Percentiles rank a stretch among this genome's conserved stretches.
phyloP scores from a whole-genome alignment of 2,888 invertebrate genomes.

The Quadroppia sp. region DNA sequence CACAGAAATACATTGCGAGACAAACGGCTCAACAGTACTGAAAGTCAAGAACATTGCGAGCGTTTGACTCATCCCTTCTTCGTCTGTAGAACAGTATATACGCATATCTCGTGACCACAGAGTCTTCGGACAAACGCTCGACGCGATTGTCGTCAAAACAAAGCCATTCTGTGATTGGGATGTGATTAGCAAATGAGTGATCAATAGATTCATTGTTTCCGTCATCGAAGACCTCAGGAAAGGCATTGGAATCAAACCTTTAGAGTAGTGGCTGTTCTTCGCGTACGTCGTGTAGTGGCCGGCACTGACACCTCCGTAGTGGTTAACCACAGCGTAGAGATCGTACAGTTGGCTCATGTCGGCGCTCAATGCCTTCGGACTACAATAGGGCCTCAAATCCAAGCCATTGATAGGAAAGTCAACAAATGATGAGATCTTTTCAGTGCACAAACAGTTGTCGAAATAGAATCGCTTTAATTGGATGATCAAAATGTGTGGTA shows the following conservation, averaged over 20 bases:
- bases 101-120: constrained; percentile 50
- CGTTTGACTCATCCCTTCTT: constrained; percentile 38
- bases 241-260: not conserved
- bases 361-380: constrained; percentile 25
- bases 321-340: constrained; percentile 57
- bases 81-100: constrained; percentile 53
- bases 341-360: constrained; percentile 54
- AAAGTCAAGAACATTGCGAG: too few species aligned
- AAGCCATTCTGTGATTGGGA: constrained; percentile 50
- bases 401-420: constrained; percentile 53
- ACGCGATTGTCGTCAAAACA: constrained; percentile 53
- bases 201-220: too few species aligned
- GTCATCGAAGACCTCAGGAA: too few species aligned
- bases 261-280: not conserved
- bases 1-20: too few species aligned
- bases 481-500: constrained; percentile 52
- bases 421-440: constrained; percentile 50
- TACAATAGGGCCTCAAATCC: constrained; percentile 52
- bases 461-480: constrained; percentile 54
- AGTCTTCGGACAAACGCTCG: constrained; percentile 47
- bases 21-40: too few species aligned
- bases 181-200: too few species aligned
- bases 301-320: constrained; percentile 55
- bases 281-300: constrained; percentile 58
- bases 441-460: constrained; percentile 49